phyloP scores from a whole-genome alignment of 2,888 invertebrate species.

The Isoperla grammatica region DNA sequence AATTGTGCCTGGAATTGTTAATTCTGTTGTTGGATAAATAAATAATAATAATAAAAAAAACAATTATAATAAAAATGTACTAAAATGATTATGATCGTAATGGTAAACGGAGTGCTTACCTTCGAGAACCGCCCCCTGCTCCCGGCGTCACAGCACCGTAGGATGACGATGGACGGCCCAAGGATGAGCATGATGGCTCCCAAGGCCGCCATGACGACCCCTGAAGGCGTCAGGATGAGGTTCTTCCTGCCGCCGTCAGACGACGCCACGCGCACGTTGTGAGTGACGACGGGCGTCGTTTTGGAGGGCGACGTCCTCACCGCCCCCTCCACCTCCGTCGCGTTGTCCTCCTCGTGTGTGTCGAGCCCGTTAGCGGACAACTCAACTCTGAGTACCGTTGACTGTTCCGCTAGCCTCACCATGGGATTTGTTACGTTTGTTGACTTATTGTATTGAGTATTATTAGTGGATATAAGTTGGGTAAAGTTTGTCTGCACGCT shows the following conservation, averaged over 20 bases:
- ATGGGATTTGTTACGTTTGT: not conserved
- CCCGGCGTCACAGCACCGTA: slow-evolving; percentile 22
- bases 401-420: no score
- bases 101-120: slow-evolving; percentile 21
- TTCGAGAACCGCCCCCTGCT: slow-evolving; percentile 18
- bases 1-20: no score
- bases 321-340: slow-evolving; percentile 39
- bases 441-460: not conserved
- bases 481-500: not conserved
- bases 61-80: no score
- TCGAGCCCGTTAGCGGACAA: slow-evolving; percentile 42
- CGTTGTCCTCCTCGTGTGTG: slow-evolving; percentile 41
- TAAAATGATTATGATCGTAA: no score
- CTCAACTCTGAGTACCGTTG: slow-evolving; percentile 34
- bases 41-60: no score
- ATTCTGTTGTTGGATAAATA: no score
- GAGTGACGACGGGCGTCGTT: not conserved
- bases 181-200: slow-evolving; percentile 27
- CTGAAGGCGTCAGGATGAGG: slow-evolving; percentile 16
- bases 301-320: not conserved
- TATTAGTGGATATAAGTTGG: not conserved
- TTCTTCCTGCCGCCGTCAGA: not conserved
- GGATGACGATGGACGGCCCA: slow-evolving; percentile 23
- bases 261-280: slow-evolving; percentile 7
- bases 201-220: slow-evolving; percentile 26